phyloP scores from a whole-genome alignment of 2,797 vertebrate genomes.

The Vultur gryphus region DNA sequence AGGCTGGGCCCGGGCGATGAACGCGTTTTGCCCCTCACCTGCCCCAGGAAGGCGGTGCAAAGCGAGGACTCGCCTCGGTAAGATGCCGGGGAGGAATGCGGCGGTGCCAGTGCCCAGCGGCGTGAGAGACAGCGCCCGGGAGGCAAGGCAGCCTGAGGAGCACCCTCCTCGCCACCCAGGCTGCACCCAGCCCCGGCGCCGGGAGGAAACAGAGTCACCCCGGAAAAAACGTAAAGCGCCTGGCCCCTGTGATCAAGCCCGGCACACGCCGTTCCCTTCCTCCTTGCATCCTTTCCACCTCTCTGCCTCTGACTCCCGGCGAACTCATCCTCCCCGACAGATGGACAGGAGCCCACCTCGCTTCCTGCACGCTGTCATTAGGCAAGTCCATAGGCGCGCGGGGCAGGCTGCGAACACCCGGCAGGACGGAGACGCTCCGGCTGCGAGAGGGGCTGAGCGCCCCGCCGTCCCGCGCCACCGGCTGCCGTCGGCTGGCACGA shows the following conservation, averaged over 20 bases:
- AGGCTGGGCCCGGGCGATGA: accelerated
- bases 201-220: accelerated
- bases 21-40: accelerated
- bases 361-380: background rate
- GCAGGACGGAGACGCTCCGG: background rate
- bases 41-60: accelerated
- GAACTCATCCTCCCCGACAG: background rate
- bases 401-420: background rate
- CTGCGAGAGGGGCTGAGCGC: accelerated
- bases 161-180: background rate
- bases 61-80: background rate
- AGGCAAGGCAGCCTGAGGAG: background rate
- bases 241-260: background rate
- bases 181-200: background rate
- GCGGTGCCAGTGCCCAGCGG: background rate
- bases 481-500: background rate
- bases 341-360: background rate
- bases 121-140: background rate
- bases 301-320: background rate
- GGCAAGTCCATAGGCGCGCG: accelerated
- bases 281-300: accelerated
- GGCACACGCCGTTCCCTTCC: background rate
- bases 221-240: background rate
- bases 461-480: background rate
- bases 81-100: background rate